Conservation (phyloP, 2,888 invertebrate genomes). For the Chrysina gloriosa region DNA sequence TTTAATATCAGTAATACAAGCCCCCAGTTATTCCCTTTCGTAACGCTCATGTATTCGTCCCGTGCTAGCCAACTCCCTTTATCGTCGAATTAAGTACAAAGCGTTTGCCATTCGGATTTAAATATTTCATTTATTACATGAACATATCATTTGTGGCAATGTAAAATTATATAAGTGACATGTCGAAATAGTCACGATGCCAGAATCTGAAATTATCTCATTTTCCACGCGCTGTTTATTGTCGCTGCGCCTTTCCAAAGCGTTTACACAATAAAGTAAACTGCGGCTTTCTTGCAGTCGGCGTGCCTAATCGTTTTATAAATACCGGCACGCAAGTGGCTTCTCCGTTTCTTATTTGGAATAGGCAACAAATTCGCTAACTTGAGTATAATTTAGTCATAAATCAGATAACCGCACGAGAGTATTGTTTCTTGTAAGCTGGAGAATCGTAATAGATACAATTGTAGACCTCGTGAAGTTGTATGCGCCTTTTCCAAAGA, state of each 20-base stretch:
- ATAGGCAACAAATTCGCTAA: too few relatives aligned
- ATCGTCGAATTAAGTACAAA: too few relatives aligned
- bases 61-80: too few relatives aligned
- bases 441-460: background rate
- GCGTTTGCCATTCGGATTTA: too few relatives aligned
- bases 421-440: background rate
- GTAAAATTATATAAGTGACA: background rate
- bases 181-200: background rate
- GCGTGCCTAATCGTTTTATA: background rate
- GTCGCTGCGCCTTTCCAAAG: background rate
- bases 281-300: background rate
- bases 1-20: too few relatives aligned
- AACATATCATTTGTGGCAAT: too few relatives aligned
- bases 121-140: too few relatives aligned
- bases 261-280: background rate
- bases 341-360: background rate
- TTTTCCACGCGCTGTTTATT: background rate
- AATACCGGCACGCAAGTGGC: background rate
- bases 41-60: too few relatives aligned
- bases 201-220: background rate
- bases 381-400: too few relatives aligned
- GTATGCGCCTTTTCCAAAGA: background rate
- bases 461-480: background rate
- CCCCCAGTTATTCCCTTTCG: too few relatives aligned
- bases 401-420: background rate